phyloP scores from a whole-genome alignment of 2,888 invertebrate species.

The Eumerus sabulonum region DNA sequence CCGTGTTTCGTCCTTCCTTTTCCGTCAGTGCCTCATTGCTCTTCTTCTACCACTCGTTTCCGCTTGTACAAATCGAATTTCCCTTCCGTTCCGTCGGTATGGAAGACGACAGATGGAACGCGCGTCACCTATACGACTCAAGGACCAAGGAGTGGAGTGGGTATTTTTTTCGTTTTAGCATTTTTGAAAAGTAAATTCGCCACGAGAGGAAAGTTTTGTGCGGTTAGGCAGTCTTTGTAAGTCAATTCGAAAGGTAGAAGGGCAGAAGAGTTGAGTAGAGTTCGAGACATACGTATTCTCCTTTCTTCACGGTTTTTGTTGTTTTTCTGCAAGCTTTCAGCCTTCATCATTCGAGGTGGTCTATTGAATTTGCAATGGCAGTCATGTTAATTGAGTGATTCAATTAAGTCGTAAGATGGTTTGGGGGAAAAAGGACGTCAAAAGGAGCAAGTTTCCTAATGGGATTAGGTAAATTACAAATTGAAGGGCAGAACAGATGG shows the following conservation, averaged over 20 bases:
- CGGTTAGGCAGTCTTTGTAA: conserved; percentile 1
- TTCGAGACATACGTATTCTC: neutral
- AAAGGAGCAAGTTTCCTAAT: conserved; percentile 7
- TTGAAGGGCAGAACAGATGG: too few relatives aligned
- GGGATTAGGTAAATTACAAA: too few relatives aligned
- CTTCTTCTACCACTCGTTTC: too few relatives aligned
- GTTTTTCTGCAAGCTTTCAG: neutral
- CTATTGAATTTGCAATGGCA: conserved; percentile 33
- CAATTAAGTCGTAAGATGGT: conserved; percentile 36
- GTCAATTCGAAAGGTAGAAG: conserved; percentile 28
- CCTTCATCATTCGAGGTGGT: neutral
- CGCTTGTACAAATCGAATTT: too few relatives aligned
- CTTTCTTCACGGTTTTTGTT: neutral
- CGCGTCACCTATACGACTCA: too few relatives aligned
- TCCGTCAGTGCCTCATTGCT: neutral
- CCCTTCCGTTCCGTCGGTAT: too few relatives aligned
- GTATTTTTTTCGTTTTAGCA: neutral
- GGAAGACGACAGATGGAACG: too few relatives aligned
- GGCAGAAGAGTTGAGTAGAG: too few relatives aligned
- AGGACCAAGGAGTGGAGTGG: too few relatives aligned
- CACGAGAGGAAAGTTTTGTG: conserved; percentile 19
- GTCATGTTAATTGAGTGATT: conserved; percentile 50
- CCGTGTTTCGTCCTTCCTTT: conserved; percentile 20
- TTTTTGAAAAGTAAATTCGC: neutral
- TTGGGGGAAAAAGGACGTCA: conserved; percentile 4